These are phyloP conservation scores for Lacanobia oleracea DNA, from an alignment of 2,888 invertebrate species.

Conservation along the genomic window DNA sequence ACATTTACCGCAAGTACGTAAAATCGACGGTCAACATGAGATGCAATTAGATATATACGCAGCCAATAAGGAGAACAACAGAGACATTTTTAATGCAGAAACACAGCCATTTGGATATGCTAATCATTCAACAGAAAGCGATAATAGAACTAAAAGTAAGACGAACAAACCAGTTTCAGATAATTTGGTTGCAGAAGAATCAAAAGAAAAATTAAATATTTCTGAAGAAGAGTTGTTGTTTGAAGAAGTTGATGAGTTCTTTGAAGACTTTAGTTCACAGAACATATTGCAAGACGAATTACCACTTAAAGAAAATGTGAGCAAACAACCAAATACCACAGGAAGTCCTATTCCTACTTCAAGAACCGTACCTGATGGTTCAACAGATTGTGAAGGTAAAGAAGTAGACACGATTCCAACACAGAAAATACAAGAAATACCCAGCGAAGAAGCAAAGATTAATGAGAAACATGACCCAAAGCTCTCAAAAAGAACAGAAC, in stretches of 20 bases:
- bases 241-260: constrained; percentile 77
- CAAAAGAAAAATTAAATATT: constrained; percentile 57
- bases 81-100: constrained; percentile 72
- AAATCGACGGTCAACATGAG: constrained; percentile 76
- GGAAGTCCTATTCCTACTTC: constrained; percentile 23
- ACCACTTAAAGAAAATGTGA: constrained; percentile 31
- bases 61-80: constrained; percentile 75
- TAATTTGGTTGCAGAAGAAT: constrained; percentile 10
- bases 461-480: background rate
- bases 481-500: constrained; percentile 44
- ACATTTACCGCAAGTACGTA: constrained; percentile 74
- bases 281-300: constrained; percentile 75
- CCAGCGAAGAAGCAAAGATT: constrained; percentile 11
- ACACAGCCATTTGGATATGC: constrained; percentile 66
- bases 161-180: constrained; percentile 47
- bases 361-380: constrained; percentile 62
- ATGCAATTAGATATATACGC: constrained; percentile 76
- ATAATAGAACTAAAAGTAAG: constrained; percentile 43
- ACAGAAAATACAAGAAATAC: constrained; percentile 59
- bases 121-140: constrained; percentile 40
- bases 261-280: constrained; percentile 80
- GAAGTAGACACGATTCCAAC: constrained; percentile 58
- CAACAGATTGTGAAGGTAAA: constrained; percentile 66
- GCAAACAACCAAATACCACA: constrained; percentile 23
- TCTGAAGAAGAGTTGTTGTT: constrained; percentile 82